Base-by-base conservation (phyloP, 2,113 vertebrate genomes). In the Psilopogon haemacephalus region DNA sequence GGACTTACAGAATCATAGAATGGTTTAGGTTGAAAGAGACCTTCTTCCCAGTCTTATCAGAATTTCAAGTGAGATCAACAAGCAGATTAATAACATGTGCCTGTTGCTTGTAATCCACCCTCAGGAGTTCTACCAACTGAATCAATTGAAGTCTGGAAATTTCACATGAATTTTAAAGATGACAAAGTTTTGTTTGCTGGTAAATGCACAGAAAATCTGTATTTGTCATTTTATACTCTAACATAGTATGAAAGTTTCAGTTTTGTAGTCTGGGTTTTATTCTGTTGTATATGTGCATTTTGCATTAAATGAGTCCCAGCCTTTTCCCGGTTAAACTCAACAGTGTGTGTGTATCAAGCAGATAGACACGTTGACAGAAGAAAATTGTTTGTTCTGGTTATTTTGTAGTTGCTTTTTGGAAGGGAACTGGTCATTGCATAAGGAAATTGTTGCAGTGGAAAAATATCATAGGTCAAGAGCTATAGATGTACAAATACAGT, bases 141-240 rank as follows among this genome's bases (percentile, higher is more conserved):
- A 92, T 71, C 84, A 95, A 94, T 83, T 70, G 7, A 94, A 96
- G 90, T 80, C 86, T 35, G 92, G 48, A 93, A 91, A 81, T 89
- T 95, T 92, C 63, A 73, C 83, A 58, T 82, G 19, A 95, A 90
- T 97, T 97, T 95, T 95, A 94, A 95, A 93, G 90, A 88, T 90
- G 70, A 73, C 65, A 69, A 95, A 94, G 42, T 76, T 96, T 73
- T 94, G 81, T 89, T 96, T 97, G 76, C 84, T 90, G 58, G 69
- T 97, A 81, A 71, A 70, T 96, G 78, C 62, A 55, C 62, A 77
- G 78, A 83, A 95, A 92, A 94, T 94, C 85, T 90, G 9, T 96
- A 79, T 93, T 93, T 97, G 63, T 84, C 96, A 88, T 84, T 92
- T 73, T 74, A 24, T 87, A 84, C 56, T 97, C 91, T 93, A 8